A percentile compares a stretch with the other conserved stretches of the same genome.
phyloP scores from a whole-genome alignment of 37 sponge, comb jelly and placozoan species.

The Beroe ovata region DNA sequence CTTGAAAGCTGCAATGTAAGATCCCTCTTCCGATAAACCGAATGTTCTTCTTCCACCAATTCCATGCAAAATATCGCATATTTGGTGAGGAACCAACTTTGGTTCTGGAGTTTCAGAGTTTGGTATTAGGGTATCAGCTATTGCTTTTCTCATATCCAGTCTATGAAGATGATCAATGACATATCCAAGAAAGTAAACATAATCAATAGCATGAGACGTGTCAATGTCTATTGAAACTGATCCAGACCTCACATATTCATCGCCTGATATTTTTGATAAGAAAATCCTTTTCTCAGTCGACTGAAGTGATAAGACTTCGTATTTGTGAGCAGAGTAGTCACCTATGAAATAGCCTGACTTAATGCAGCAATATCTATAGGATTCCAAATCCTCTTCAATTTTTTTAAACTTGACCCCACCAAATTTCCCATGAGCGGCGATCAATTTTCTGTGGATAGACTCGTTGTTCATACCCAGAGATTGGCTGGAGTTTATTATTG shows the following conservation, averaged over 20 bases:
- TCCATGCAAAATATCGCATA: neutral
- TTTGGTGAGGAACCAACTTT: neutral
- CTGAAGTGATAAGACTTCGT: neutral
- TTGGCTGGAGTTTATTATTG: too few relatives aligned
- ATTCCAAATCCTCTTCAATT: neutral
- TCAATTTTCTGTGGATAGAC: neutral
- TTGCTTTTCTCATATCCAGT: neutral
- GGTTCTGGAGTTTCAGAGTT: neutral
- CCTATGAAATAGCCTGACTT: neutral
- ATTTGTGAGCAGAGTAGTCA: neutral
- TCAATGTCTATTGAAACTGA: neutral
- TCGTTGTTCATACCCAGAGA: neutral
- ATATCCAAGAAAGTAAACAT: neutral
- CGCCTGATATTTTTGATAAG: neutral
- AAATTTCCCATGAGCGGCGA: neutral
- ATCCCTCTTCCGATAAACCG: neutral
- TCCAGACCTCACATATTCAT: neutral
- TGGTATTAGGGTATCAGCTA: neutral
- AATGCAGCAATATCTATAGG: neutral
- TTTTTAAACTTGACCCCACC: neutral
- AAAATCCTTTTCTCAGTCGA: neutral
- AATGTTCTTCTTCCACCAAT: too few relatives aligned
- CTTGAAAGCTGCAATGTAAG: neutral
- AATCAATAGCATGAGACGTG: neutral
- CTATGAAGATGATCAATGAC: neutral